Conservation (phyloP, 2,797 vertebrate species). For the Propithecus deckenii region DNA sequence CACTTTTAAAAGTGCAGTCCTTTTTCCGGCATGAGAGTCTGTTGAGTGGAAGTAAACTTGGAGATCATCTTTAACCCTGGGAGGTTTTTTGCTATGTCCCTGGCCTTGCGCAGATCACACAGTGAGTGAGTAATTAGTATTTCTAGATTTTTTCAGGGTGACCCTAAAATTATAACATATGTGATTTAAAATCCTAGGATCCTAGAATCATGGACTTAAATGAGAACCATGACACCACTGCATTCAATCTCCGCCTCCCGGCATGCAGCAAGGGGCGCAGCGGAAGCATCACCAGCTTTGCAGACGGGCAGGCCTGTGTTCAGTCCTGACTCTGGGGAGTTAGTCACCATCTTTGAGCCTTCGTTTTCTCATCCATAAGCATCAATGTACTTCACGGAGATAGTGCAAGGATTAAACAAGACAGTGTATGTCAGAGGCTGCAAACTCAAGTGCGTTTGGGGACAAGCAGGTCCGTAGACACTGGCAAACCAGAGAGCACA, state of each 20-base stretch:
- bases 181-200: neutral
- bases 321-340: neutral
- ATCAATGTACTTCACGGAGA: neutral
- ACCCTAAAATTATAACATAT: neutral
- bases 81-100: neutral
- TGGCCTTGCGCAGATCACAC: neutral
- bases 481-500: no score
- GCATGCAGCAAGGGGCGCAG: neutral
- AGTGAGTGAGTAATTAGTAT: neutral
- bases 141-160: neutral
- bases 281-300: neutral
- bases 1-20: neutral
- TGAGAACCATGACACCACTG: neutral
- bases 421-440: neutral
- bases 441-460: neutral
- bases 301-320: neutral
- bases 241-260: rapidly evolving
- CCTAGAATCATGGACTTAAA: neutral
- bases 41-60: neutral
- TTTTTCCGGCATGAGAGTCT: neutral
- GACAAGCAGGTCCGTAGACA: neutral
- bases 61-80: neutral
- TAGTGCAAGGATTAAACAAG: neutral
- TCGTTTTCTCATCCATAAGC: neutral
- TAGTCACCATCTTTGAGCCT: neutral